These are phyloP conservation scores for Etheostoma nigrum DNA, from an alignment of 2,797 vertebrate genomes.

Conservation along the genomic window DNA sequence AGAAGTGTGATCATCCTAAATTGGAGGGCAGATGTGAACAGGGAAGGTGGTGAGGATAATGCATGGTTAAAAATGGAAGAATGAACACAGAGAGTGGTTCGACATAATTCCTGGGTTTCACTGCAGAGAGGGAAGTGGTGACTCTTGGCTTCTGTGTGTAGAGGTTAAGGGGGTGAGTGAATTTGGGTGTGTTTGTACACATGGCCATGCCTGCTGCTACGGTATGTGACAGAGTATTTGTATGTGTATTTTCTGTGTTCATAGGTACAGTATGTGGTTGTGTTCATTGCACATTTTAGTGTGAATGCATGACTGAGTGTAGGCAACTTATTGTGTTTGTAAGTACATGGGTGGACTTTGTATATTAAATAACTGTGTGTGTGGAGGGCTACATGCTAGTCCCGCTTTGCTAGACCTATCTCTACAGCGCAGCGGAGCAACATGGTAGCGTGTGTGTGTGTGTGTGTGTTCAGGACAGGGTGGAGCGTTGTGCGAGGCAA, in stretches of 20 bases:
- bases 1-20: conserved; percentile 66
- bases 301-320: conserved; percentile 18
- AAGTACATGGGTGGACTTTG: not conserved
- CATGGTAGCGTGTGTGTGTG: not conserved
- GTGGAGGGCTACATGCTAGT: not conserved
- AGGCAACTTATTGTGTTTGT: conserved; percentile 14
- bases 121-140: conserved; percentile 71
- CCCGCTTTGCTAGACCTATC: too few relatives aligned
- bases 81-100: conserved; percentile 69
- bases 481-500: conserved; percentile 41
- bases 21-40: conserved; percentile 70
- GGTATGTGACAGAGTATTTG: conserved; percentile 30
- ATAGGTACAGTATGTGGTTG: not conserved
- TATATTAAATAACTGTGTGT: not conserved
- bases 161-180: conserved; percentile 56
- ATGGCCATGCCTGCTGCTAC: conserved; percentile 41
- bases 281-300: conserved; percentile 13
- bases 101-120: conserved; percentile 73
- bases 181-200: conserved; percentile 61
- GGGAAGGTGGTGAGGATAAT: conserved; percentile 71
- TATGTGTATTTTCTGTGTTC: conserved; percentile 24
- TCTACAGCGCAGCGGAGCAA: too few relatives aligned
- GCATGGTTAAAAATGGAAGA: conserved; percentile 58
- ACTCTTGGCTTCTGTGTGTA: conserved; percentile 74
- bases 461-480: conserved; percentile 44